Evolutionary conservation across 2,797 vertebrate species (phyloP).

Genomic region (Aratinga solstitialis): DNA sequence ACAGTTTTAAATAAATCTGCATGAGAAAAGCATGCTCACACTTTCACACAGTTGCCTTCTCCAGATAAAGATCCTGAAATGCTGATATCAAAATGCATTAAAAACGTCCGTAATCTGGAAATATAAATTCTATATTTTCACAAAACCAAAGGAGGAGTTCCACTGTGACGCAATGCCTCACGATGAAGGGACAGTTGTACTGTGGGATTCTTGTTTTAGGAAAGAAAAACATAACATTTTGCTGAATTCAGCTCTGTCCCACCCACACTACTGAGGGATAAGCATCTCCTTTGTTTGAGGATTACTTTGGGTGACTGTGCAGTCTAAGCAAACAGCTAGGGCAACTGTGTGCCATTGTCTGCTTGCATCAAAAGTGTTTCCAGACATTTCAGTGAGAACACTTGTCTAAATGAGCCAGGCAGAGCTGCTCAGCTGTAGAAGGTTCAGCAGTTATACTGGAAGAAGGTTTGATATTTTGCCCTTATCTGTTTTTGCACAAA

Average conservation of each 20-base stretch:
- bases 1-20: neutral
- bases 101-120: neutral
- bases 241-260: neutral
- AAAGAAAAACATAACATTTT: neutral
- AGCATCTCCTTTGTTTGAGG: neutral
- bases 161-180: neutral
- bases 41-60: neutral
- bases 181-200: neutral
- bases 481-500: neutral
- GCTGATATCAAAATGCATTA: neutral
- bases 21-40: neutral
- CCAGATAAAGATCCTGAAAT: neutral
- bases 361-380: neutral
- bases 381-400: neutral
- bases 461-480: neutral
- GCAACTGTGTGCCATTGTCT: neutral
- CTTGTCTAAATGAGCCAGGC: neutral
- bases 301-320: neutral
- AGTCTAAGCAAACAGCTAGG: neutral
- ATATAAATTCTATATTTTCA: neutral
- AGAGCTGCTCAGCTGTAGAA: neutral
- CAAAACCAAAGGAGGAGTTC: neutral
- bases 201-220: neutral
- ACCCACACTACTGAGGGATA: neutral
- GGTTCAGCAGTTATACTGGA: neutral